Percentiles rank a stretch among this genome's conserved stretches.
Conservation (phyloP, 2,113 vertebrate genomes). For the Myotis brandtii region DNA sequence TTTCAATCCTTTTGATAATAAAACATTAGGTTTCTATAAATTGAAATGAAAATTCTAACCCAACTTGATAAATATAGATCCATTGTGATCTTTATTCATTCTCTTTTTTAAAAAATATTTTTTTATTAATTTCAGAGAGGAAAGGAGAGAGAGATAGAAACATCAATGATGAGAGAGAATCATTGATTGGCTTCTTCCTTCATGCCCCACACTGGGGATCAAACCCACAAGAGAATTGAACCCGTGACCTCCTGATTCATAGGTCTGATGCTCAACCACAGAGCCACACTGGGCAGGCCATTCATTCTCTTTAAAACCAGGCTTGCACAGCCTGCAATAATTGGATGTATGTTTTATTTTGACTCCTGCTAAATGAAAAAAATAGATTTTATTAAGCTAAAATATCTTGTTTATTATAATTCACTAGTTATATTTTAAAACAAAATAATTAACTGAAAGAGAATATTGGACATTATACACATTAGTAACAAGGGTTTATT, state of each 20-base stretch:
- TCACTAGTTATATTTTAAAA: conserved; percentile 38
- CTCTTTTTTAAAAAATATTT: background rate
- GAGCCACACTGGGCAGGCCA: background rate
- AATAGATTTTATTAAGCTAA: conserved; percentile 73
- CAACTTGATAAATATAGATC: conserved; percentile 73
- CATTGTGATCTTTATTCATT: conserved; percentile 72
- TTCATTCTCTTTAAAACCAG: conserved; percentile 68
- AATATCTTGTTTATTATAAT: background rate
- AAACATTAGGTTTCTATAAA: conserved; percentile 64
- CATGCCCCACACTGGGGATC: too few relatives aligned
- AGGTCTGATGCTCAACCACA: too few relatives aligned
- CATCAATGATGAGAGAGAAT: too few relatives aligned
- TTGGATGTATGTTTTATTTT: conserved; percentile 44
- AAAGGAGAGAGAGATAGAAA: too few relatives aligned
- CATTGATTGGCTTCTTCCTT: too few relatives aligned
- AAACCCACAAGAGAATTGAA: too few relatives aligned
- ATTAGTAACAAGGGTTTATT: conserved; percentile 1
- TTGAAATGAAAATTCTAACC: conserved; percentile 76
- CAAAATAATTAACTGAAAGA: conserved; percentile 53
- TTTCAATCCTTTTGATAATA: conserved; percentile 24
- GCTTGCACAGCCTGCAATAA: background rate
- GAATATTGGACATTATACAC: background rate
- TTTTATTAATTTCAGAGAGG: too few relatives aligned
- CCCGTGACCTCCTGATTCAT: too few relatives aligned
- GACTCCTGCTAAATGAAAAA: conserved; percentile 36